Base-by-base conservation (phyloP, 2,113 vertebrate genomes). In the Colossoma macropomum region DNA sequence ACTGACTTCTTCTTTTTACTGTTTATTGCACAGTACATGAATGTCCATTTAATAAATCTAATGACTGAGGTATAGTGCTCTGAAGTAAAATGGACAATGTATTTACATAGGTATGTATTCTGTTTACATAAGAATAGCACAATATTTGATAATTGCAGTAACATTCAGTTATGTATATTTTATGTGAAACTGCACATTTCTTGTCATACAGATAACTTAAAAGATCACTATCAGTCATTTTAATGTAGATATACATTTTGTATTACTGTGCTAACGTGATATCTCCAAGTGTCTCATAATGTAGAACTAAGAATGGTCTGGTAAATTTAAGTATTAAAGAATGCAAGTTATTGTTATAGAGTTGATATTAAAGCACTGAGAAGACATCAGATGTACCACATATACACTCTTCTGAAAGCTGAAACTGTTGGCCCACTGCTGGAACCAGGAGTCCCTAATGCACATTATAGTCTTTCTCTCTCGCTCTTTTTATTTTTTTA, bases 1-100 rank as follows among this genome's bases (percentile, higher is more conserved):
- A 91, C 87, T 88, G 86, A 91, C 76, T 88, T 89, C 89, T 88
- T 90, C 86, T 89, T 87, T 91, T 93, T 89, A 86, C 83, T 89
- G 86, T 90, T 91, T 87, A 87, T 91, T 94, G 77, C 88, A 85
- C 86, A 76, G 28, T 50, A 62, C 56, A 76, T 75, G 12, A 83
- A 73, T 81, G 85, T 71, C 32, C 68, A 38, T 79, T 60, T 48
- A 38, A 78, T 32, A 56, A 32, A 56, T 32, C 59, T 75, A 79
- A 73, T 78, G 38, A 34, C 69, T 68, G 54, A 54, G 79, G 32
- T 70, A 30, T 50, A 52, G 19, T 69, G 38, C 10, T 70, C 52
- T 72, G n/a, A 63, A 77, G 41, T 7, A 27, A 77, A 77, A 52
- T 70, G 79, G 66, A 77, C 71, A 72, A 48, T 16, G 27, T 21